Evolutionary conservation across 2,888 invertebrate genomes (phyloP), one percentile per base, ranked within the genome.

Genomic region (Mayetiola destructor): DNA sequence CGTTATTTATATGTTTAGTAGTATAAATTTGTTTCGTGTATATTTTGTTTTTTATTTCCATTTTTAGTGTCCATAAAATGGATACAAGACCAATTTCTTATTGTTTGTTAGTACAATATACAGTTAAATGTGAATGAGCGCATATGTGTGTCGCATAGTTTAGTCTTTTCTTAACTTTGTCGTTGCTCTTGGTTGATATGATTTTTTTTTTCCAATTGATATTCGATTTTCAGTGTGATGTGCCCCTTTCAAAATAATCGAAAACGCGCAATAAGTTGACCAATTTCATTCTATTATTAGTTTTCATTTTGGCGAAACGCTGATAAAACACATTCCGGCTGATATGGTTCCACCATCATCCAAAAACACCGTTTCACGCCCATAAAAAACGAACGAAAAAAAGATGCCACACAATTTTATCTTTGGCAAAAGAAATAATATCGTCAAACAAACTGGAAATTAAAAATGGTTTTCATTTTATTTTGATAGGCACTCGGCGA

Each of bases 1-100:
- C 48, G 48, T 48, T 48, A 48, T 48, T 48, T 48, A 48, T 48
- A 48, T n/a, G n/a, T n/a, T n/a, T n/a, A n/a, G n/a, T n/a, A n/a
- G n/a, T n/a, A n/a, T n/a, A n/a, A n/a, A n/a, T n/a, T n/a, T n/a
- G n/a, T n/a, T n/a, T n/a, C n/a, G n/a, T n/a, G n/a, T n/a, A n/a
- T n/a, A n/a, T n/a, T n/a, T n/a, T n/a, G n/a, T 27, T 48, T 48
- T 48, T 48, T 48, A 48, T 48, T 48, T 48, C 27, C 48, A 48
- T 48, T 48, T n/a, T 48, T 48, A 48, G 23, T 48, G 27, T 27
- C 48, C 48, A 48, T 48, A 48, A 48, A 48, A 48, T n/a, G n/a
- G n/a, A n/a, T n/a, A n/a, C n/a, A n/a, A n/a, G 27, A 27, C 27
- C 48, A 48, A 48, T 48, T 48, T 48, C 48, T 48, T 48, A 48